Evolutionary conservation across 2,113 vertebrate genomes (phyloP).

Genomic region (Melanerpes formicivorus): DNA sequence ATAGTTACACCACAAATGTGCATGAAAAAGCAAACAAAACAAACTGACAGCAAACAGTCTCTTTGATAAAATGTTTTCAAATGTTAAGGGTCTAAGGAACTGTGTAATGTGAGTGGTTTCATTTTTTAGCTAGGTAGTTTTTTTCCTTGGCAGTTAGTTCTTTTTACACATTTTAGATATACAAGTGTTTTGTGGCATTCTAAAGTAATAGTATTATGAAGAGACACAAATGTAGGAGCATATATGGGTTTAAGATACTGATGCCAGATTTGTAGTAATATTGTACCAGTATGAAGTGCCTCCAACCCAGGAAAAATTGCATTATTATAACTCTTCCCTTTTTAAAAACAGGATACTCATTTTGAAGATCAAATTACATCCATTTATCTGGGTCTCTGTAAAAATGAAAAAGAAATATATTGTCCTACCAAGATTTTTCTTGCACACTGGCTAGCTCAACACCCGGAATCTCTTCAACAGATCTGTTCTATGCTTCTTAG

Average conservation of each 20-base stretch:
- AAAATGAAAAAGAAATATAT: slow-evolving; percentile 49
- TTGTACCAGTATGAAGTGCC: slow-evolving; percentile 23
- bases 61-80: neutral
- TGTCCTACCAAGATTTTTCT: slow-evolving; percentile 47
- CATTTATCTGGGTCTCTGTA: slow-evolving; percentile 48
- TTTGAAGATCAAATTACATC: slow-evolving; percentile 48
- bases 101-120: neutral
- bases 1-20: neutral
- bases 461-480: neutral
- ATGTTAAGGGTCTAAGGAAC: neutral
- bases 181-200: neutral
- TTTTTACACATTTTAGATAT: neutral
- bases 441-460: neutral
- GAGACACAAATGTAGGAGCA: neutral
- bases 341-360: slow-evolving; percentile 38
- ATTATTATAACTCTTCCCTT: slow-evolving; percentile 55
- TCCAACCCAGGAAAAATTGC: slow-evolving; percentile 35
- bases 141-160: neutral
- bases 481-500: neutral
- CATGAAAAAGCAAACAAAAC: neutral
- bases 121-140: neutral
- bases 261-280: slow-evolving; percentile 35
- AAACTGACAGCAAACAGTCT: neutral
- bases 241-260: slow-evolving; percentile 1
- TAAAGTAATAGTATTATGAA: neutral